phyloP scores from a whole-genome alignment of 1,140 invertebrate genomes.

The Oreohelix idahoensis region DNA sequence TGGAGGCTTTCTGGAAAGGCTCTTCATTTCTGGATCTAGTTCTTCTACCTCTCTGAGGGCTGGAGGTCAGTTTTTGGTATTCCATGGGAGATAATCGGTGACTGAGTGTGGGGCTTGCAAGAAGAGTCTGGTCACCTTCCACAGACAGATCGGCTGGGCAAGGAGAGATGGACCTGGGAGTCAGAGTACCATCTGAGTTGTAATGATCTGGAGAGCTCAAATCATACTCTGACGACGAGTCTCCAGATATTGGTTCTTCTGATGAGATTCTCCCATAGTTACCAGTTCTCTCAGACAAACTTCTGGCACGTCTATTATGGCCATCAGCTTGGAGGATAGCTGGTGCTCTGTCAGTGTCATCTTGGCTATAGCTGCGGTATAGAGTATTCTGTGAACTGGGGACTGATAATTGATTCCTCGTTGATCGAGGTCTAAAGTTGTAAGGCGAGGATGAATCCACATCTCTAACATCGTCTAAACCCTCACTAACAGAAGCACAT shows the following conservation, averaged over 20 bases:
- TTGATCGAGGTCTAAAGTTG: neutral
- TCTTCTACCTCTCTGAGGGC: neutral
- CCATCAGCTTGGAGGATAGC: neutral
- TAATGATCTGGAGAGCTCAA: slow-evolving; percentile 10
- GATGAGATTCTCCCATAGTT: neutral
- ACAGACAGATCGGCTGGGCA: slow-evolving; percentile 18
- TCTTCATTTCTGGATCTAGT: neutral
- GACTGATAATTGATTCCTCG: neutral
- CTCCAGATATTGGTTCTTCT: neutral
- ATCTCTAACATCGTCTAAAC: neutral
- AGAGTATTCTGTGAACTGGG: neutral
- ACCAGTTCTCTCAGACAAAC: slow-evolving; percentile 6
- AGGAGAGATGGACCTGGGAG: slow-evolving; percentile 40
- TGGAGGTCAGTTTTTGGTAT: slow-evolving; percentile 5
- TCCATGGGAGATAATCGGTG: slow-evolving; percentile 26
- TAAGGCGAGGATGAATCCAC: neutral
- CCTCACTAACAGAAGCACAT: slow-evolving; percentile 5
- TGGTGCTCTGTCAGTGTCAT: slow-evolving; percentile 3
- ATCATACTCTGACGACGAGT: slow-evolving; percentile 33
- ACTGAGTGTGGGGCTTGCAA: slow-evolving; percentile 35
- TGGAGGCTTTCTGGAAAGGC: neutral
- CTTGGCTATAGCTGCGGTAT: slow-evolving; percentile 1
- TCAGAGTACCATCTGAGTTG: slow-evolving; percentile 41
- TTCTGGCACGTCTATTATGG: neutral
- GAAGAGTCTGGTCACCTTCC: slow-evolving; percentile 41